A percentile compares a stretch with the other conserved stretches of the same genome.
phyloP scores from a whole-genome alignment of 2,797 vertebrate species.

The Eospalax fontanierii region DNA sequence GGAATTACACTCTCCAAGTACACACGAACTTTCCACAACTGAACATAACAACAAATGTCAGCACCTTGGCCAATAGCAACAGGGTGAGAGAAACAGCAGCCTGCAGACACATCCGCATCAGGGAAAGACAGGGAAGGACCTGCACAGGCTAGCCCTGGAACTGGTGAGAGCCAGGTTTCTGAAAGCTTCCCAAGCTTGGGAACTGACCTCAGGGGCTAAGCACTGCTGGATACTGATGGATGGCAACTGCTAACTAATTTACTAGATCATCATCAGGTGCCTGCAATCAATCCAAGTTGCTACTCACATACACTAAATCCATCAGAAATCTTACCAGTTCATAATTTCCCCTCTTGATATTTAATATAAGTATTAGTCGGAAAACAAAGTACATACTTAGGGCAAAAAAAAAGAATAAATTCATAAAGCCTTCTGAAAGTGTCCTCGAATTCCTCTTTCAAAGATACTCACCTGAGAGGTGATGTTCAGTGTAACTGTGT shows the following conservation, averaged over 20 bases:
- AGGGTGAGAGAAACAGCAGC: too few species aligned
- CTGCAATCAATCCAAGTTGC: not conserved
- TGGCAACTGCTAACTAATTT: not conserved
- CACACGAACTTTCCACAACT: too few species aligned
- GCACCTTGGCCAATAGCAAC: too few species aligned
- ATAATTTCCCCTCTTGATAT: not conserved
- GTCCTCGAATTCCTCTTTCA: fast-evolving
- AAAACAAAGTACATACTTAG: not conserved
- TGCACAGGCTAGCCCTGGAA: too few species aligned
- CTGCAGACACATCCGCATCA: too few species aligned
- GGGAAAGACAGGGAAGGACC: too few species aligned
- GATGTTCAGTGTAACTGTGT: constrained; percentile 96
- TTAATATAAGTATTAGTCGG: not conserved
- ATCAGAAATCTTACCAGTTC: not conserved
- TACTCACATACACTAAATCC: too few species aligned
- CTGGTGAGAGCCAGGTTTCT: too few species aligned
- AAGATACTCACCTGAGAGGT: constrained; percentile 90
- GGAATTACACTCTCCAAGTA: too few species aligned
- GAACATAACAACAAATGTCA: too few species aligned
- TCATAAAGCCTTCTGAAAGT: not conserved
- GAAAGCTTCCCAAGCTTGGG: not conserved
- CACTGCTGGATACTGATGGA: not conserved
- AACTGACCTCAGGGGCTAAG: not conserved
- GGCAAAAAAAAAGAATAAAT: not conserved
- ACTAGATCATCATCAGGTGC: not conserved